Evolutionary conservation across 2,113 vertebrate species (phyloP).

Genomic region (Cavia porcellus): DNA sequence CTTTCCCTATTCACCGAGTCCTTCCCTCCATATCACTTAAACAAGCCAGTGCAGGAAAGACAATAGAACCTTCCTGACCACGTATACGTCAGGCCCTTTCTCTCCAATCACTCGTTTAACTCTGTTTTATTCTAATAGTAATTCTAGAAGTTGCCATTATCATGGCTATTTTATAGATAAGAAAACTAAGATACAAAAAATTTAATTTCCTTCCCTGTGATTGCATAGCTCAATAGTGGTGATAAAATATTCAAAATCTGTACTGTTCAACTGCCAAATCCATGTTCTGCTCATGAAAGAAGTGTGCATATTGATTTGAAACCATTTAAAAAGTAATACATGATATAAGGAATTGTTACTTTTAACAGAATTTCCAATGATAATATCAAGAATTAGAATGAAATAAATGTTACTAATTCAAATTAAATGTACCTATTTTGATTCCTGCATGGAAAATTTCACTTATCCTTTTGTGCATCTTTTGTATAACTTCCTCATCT

Average conservation of each 20-base stretch:
- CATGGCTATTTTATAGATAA: background rate
- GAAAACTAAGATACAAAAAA: background rate
- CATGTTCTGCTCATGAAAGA: background rate
- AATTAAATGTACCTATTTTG: background rate
- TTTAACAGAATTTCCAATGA: background rate
- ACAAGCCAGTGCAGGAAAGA: background rate
- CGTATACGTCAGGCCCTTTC: background rate
- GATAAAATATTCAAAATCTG: background rate
- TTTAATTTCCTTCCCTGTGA: background rate
- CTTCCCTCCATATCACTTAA: background rate
- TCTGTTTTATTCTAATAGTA: background rate
- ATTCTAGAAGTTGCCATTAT: background rate
- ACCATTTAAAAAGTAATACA: background rate
- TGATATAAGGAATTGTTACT: background rate
- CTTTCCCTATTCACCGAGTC: background rate
- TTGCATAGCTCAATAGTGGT: background rate
- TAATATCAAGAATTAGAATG: background rate
- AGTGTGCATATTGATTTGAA: background rate
- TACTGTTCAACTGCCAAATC: background rate
- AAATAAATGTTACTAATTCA: slow-evolving; percentile 40
- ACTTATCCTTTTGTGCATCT: background rate
- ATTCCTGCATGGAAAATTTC: background rate
- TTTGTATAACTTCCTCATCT: background rate
- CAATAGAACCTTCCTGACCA: background rate
- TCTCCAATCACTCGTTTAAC: background rate